Evolutionary conservation across 2,113 vertebrate genomes (phyloP).

Genomic region (Rhombomys opimus): DNA sequence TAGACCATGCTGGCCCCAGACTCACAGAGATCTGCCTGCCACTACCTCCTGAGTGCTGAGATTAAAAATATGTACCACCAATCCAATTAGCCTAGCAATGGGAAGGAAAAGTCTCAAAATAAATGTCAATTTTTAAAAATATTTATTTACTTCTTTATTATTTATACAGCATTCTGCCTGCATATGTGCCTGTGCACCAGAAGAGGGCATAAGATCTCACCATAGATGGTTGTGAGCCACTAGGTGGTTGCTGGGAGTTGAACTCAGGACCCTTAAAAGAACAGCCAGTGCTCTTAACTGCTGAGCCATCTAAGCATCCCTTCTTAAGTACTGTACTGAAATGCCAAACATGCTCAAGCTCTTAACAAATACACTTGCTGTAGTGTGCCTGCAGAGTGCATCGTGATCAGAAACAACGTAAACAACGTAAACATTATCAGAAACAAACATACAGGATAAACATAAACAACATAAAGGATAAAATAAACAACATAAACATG

Average conservation of each 20-base stretch:
- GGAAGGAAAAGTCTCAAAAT: background rate
- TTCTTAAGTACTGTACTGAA: background rate
- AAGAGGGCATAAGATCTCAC: too few species aligned
- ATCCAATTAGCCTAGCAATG: background rate
- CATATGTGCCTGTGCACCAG: too few species aligned
- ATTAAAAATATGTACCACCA: background rate
- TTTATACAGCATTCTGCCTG: too few species aligned
- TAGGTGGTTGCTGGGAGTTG: too few species aligned
- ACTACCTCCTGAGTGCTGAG: background rate
- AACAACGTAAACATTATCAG: background rate
- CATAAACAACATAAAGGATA: too few species aligned
- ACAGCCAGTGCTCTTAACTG: too few species aligned
- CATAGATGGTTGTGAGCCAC: too few species aligned
- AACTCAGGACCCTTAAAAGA: too few species aligned
- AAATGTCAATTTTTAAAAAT: background rate
- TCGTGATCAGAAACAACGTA: background rate
- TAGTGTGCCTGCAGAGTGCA: background rate
- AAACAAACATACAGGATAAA: background rate
- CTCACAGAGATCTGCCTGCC: background rate
- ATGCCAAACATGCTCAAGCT: background rate
- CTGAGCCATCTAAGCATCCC: background rate
- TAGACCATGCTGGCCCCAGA: background rate
- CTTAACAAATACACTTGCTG: conserved; percentile 24
- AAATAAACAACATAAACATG: background rate
- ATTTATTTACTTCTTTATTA: too few species aligned